Base-by-base conservation (phyloP, 2,888 invertebrate species). In the Pherbina coryleti region DNA sequence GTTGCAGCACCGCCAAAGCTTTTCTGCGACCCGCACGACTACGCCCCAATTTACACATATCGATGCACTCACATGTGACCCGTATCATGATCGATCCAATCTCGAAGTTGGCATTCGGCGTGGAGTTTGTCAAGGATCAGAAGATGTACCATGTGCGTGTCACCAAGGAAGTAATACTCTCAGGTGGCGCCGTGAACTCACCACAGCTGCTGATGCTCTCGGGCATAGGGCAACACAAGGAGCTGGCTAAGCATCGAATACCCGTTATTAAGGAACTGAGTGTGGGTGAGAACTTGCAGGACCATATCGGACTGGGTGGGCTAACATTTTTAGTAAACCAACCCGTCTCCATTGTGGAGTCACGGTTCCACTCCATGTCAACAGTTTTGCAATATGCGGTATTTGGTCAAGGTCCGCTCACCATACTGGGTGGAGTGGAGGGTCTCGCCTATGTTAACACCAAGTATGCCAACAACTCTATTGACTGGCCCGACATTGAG, bases 171-270 rank as follows among this genome's bases (percentile, higher is more conserved):
- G 95, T 99, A 0, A 95, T 99, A 70, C 86, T 99, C 2, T 96
- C 96, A 0, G 97, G 95, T 0, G 99, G 99, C 0, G 93, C 98
- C 0, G 92, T 99, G 0, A 98, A 98, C 87, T 95, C 98, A 0
- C 97, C 99, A 0, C 98, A 99, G 87, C 86, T 99, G 2, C 89
- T 99, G 55, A 97, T 98, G 97, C 89, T 99, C 0, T 97, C 97
- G 9, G 99, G 98, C 0, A 92, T 98, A 14, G 96, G 96, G 0
- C 95, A 95, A 0, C 91, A 92, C 72, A 92, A 93, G 25, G 94
- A 96, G 84, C 86, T 96, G 77, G 90, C 91, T n/a, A 93, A 94
- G 83, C 93, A 93, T 82, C 91, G 93, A 73, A 96, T 97, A 82
- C 95, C 96, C 0, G 90, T 96, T 0, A 92, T 97, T 71, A 94